Base-by-base conservation (phyloP, 2,888 invertebrate species). In the Bembecia ichneumoniformis region DNA sequence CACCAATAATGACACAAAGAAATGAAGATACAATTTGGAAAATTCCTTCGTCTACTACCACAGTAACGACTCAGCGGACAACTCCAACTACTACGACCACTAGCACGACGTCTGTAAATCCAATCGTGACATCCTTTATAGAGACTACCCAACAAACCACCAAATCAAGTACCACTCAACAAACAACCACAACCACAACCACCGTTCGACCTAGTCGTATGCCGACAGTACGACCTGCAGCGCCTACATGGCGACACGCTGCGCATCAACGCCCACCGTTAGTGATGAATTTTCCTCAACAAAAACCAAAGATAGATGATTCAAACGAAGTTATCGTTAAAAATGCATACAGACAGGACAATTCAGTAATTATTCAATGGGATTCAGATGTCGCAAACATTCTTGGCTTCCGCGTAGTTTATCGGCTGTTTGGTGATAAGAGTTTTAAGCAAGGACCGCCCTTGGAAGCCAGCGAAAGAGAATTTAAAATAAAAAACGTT, bases 401-500 rank as follows among this genome's bases (percentile, higher is more conserved):
- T 63, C 88, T 96, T n/a, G 96, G 96, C 48, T 96, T 96, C 73
- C 89, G 95, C 52, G 96, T 96, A 10, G 94, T 96, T 16, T 96
- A 96, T 74, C 88, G 96, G 50, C 86, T 96, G 43, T 97, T 97
- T 66, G 97, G 96, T 3, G 96, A 96, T 64, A 93, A 94, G 69
- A 93, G 90, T 60, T 97, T 96, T 80, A 96, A 96, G 64, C 94
- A 95, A 74, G 96, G 96, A 3, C 96, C 96, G 13, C 95, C 96
- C 1, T 79, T 97, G 51, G 96, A 96, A 77, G 92, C 95, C 15
- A 95, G 94, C 66, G 96, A 96, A 80, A 88, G 96, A 63, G 96
- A 96, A 78, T 96, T 96, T 69, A 96, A 95, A 81, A 96, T 97
- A 53, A 96, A 96, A 82, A 96, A 96, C 68, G 95, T 97, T 53